Conservation (phyloP, 2,113 vertebrate species). For the Lophochroa leadbeateri region DNA sequence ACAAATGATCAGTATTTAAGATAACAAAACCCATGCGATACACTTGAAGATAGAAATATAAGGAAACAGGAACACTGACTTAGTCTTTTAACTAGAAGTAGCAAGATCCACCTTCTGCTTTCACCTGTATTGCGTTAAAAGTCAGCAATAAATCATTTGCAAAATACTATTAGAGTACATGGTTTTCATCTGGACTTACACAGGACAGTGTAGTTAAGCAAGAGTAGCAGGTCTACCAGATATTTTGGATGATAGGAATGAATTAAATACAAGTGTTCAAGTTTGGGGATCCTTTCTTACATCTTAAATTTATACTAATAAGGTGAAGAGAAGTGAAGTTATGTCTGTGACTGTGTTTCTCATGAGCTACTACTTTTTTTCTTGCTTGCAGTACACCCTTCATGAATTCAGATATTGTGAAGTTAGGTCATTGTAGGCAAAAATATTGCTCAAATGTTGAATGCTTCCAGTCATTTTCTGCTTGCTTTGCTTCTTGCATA, state of each 20-base stretch:
- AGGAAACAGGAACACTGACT: neutral
- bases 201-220: neutral
- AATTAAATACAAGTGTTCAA: neutral
- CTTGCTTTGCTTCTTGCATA: neutral
- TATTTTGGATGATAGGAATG: neutral
- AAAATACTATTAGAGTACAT: neutral
- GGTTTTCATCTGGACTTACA: neutral
- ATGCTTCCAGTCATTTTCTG: neutral
- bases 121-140: neutral
- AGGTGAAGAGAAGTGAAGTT: neutral
- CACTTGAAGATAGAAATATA: neutral
- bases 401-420: neutral
- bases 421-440: neutral
- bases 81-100: neutral
- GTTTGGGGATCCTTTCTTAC: neutral
- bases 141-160: neutral
- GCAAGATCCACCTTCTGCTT: neutral
- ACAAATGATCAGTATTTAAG: neutral
- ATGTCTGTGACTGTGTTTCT: neutral
- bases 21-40: neutral
- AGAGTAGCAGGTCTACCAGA: neutral
- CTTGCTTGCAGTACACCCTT: neutral
- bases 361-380: neutral
- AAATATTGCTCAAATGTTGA: neutral
- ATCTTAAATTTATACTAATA: neutral